These are phyloP conservation scores for Cichlasoma orientale DNA, from an alignment of 2,797 vertebrate species.

Conservation along the genomic window DNA sequence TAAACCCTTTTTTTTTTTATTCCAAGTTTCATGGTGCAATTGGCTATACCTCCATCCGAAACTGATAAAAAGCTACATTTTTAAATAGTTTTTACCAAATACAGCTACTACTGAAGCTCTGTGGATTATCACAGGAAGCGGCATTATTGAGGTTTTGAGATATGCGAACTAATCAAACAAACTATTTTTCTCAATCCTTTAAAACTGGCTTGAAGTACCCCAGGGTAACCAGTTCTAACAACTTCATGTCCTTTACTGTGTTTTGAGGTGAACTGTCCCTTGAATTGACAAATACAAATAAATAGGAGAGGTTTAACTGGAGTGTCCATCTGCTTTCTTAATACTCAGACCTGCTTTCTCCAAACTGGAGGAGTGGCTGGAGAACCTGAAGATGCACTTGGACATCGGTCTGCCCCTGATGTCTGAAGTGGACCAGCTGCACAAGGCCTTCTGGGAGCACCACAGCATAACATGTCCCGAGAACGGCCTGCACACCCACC, in stretches of 20 bases:
- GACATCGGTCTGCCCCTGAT: conserved; percentile 88
- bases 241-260: neutral
- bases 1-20: neutral
- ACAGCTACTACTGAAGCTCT: no score
- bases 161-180: neutral
- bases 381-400: conserved; percentile 93
- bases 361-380: conserved; percentile 93
- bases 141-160: neutral
- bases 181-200: neutral
- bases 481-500: conserved; percentile 83
- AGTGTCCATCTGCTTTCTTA: neutral
- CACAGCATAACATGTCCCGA: conserved; percentile 78
- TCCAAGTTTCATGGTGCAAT: no score
- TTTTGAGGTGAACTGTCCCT: neutral
- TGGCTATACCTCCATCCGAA: no score
- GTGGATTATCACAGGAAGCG: neutral
- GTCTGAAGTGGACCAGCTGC: conserved; percentile 89
- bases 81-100: no score
- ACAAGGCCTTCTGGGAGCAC: conserved; percentile 87
- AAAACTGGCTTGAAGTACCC: neutral
- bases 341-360: conserved; percentile 86
- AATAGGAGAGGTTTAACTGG: neutral
- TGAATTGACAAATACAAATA: neutral
- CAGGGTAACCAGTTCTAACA: neutral
- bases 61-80: neutral